Evolutionary conservation across 1,140 invertebrate species (phyloP).

Genomic region (Leptinotarsa defecta): DNA sequence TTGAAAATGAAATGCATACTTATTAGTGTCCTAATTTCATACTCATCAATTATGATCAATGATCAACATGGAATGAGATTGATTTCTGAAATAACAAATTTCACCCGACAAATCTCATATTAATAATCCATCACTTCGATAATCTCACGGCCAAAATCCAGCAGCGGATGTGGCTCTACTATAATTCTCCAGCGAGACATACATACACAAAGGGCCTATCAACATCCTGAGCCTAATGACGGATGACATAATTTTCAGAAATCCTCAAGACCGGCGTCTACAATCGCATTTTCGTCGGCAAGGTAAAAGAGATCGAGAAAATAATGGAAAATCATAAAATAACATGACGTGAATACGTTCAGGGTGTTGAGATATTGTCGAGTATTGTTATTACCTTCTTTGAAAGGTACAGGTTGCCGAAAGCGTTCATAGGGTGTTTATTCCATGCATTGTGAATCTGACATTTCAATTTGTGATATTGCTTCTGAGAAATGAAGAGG

Average conservation of each 20-base stretch:
- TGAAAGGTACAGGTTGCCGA: background rate
- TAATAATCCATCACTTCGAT: no score
- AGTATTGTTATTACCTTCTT: conserved; percentile 19
- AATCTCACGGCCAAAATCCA: background rate
- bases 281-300: conserved; percentile 21
- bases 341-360: conserved; percentile 21
- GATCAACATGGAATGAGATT: no score
- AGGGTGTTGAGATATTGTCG: conserved; percentile 14
- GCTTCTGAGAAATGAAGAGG: no score
- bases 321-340: conserved; percentile 18
- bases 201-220: background rate
- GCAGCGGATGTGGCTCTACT: background rate
- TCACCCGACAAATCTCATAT: no score
- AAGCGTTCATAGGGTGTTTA: background rate
- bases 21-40: no score
- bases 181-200: background rate
- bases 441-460: background rate
- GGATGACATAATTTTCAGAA: conserved; percentile 22
- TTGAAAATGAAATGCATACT: no score
- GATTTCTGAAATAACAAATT: no score
- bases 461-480: background rate
- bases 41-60: no score
- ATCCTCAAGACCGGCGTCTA: conserved; percentile 20
- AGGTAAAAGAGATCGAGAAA: background rate
- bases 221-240: conserved; percentile 14